Conservation (phyloP, 23 tunicate species). For the Phallusia fumigata region DNA sequence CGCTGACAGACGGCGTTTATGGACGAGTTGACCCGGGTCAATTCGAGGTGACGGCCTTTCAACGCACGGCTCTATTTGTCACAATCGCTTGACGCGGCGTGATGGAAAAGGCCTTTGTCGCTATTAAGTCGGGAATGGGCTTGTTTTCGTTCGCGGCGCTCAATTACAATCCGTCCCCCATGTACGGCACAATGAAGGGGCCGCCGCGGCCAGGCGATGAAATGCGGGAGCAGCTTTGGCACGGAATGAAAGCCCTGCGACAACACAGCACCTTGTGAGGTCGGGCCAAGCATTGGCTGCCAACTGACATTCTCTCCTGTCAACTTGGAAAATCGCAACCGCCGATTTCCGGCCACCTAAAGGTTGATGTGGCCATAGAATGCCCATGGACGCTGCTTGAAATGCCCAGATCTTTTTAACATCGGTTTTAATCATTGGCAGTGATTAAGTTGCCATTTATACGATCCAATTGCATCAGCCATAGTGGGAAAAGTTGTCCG, state of each 20-base stretch:
- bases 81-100: slow-evolving; percentile 11
- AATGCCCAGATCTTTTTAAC: too few species aligned
- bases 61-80: slow-evolving; percentile 1
- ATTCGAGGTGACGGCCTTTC: neutral
- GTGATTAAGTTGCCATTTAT: too few species aligned
- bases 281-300: neutral
- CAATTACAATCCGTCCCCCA: neutral
- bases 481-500: too few species aligned
- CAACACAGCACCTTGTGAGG: neutral
- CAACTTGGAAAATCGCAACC: neutral
- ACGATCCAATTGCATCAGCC: too few species aligned
- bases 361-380: too few species aligned
- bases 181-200: neutral
- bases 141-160: slow-evolving; percentile 9
- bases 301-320: neutral
- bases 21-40: slow-evolving; percentile 3
- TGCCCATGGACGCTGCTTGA: too few species aligned
- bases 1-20: slow-evolving; percentile 1
- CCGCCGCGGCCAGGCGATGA: neutral
- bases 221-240: too few species aligned
- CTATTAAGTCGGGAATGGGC: slow-evolving; percentile 4
- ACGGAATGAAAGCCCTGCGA: too few species aligned
- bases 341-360: too few species aligned
- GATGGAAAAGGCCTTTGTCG: slow-evolving; percentile 7
- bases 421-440: too few species aligned